Conservation (phyloP, 2,888 invertebrate species). For the Himalopsyche japonica region DNA sequence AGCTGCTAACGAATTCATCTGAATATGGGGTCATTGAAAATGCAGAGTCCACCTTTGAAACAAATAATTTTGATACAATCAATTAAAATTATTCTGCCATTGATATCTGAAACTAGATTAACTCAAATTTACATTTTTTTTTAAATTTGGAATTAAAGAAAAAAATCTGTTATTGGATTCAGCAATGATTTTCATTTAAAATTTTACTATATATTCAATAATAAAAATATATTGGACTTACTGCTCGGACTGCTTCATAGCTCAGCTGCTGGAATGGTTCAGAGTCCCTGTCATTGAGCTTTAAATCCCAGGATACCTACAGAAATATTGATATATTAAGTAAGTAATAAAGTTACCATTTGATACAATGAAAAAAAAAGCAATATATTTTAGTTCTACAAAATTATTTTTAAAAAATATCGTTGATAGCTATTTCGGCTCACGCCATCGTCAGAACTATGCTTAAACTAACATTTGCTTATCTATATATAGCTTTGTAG, state of each 20-base stretch:
- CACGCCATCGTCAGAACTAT: too few relatives aligned
- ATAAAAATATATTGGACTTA: conserved; percentile 54
- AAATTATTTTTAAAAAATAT: too few relatives aligned
- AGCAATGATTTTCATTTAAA: not conserved
- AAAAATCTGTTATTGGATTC: too few relatives aligned
- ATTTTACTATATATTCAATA: not conserved
- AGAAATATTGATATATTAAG: not conserved
- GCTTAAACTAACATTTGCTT: too few relatives aligned
- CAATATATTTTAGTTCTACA: too few relatives aligned
- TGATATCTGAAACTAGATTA: not conserved
- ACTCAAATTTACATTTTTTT: not conserved
- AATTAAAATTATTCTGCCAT: not conserved
- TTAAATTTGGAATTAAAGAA: too few relatives aligned
- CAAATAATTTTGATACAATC: not conserved
- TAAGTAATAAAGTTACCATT: too few relatives aligned
- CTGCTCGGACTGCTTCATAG: conserved; percentile 85
- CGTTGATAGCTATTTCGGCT: too few relatives aligned
- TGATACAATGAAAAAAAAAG: too few relatives aligned
- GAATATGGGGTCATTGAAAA: conserved; percentile 92
- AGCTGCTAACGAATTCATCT: conserved; percentile 80
- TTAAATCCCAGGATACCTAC: conserved; percentile 75
- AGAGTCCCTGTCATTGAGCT: conserved; percentile 74
- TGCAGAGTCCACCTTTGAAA: conserved; percentile 81
- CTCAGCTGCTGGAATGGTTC: conserved; percentile 81
- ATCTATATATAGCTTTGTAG: too few relatives aligned